Evolutionary conservation across 2,888 invertebrate species (phyloP), one percentile per base, ranked within the genome.

Genomic region (Thecophora atra): DNA sequence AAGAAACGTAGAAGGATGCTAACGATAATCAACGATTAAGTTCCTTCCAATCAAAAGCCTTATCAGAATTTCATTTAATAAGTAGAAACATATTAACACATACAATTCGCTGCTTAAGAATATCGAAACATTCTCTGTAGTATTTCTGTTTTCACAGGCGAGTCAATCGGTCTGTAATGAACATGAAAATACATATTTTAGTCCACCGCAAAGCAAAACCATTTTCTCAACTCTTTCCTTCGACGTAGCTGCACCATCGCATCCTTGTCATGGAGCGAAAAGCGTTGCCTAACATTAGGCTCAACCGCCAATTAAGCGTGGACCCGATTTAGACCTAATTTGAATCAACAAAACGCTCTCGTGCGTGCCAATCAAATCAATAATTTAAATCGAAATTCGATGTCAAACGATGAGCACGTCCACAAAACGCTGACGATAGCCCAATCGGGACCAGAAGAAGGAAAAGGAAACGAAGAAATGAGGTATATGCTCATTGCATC

Each of bases 271-370:
- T 42, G 37, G 8, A 63, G 19, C 63, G 30, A 24, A 63, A 63
- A 21, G 17, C 28, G 26, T 51, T 15, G 58, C 54, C 37, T 60
- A 58, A 5, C 68, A 42, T 26, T 37, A 28, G 19, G 69, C 47
- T 19, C 62, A 26, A 37, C 28, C 58, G 21, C 69, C 60, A 69
- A 69, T 69, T 60, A 62, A 7, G 15, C 60, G 21, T 2, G 15
- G 62, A 44, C 28, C 28, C 69, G 24, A 62, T 62, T 69, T n/a
- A 47, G 62, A 67, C 54, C 51, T 60, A 69, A 69, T 69, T 69
- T 51, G 47, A 62, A 60, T 69, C 62, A 69, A 62, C 60, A 60
- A 60, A 62, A 69, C 21, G 62, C 69, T 47, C 21, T 69, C 60
- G 28, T 3, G 69, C 69, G 62, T 47, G 37, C 69, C 21, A 62